A percentile compares a stretch with the other conserved stretches of the same genome.
phyloP scores from a whole-genome alignment of 2,113 vertebrate genomes.

The Pterocles gutturalis region DNA sequence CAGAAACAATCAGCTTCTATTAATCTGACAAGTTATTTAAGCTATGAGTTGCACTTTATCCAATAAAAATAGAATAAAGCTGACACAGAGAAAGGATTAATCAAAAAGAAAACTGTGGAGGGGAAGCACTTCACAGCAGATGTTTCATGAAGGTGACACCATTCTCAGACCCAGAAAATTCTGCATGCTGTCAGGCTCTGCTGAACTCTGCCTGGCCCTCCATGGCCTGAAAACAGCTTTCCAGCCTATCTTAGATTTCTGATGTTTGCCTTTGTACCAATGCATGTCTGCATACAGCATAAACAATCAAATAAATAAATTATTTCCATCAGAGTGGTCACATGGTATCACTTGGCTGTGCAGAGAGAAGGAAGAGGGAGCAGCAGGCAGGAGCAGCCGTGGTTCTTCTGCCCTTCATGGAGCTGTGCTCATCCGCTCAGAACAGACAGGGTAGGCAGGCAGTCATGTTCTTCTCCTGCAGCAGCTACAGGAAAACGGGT shows the following conservation, averaged over 20 bases:
- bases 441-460: neutral
- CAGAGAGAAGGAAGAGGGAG: neutral
- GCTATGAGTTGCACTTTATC: neutral
- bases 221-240: neutral
- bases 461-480: neutral
- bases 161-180: neutral
- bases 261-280: neutral
- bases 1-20: neutral
- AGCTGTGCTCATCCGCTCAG: neutral
- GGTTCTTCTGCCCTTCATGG: neutral
- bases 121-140: neutral
- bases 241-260: neutral
- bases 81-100: neutral
- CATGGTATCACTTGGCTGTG: neutral
- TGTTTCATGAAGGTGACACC: neutral
- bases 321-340: neutral
- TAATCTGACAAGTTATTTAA: neutral
- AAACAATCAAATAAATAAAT: neutral
- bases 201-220: neutral
- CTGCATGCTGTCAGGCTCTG: neutral
- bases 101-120: neutral
- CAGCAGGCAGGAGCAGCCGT: neutral
- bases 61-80: neutral
- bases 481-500: neutral
- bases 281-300: neutral